Base-by-base conservation (phyloP, 2,888 invertebrate species). In the Andrena bicolor region DNA sequence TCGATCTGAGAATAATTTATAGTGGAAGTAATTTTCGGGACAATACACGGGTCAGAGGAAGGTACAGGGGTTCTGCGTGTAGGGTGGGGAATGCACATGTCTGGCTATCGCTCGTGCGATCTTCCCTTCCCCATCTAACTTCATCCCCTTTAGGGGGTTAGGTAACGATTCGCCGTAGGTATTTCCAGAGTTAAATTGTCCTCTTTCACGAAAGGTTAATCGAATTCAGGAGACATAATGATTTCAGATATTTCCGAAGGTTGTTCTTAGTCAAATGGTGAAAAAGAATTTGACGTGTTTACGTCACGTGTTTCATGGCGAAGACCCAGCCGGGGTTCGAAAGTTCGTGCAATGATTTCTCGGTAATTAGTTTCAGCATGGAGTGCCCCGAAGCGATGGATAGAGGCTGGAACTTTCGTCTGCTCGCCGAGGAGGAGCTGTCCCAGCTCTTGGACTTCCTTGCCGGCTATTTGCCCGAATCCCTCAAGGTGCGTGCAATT, bases 391-490 rank as follows among this genome's bases (percentile, higher is more conserved):
- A 91, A 87, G 92, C 90, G 88, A 89, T 92, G 87, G 91, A 93
- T 90, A 91, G 90, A 85, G 93, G 93, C 85, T 90, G 96, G 95
- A 96, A 97, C 96, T 98, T 98, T 95, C 97, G 97, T 96, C 96
- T 97, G 96, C 96, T 97, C 94, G 95, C 96, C 95, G 96, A 97
- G 95, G 96, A 97, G 94, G 97, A 98, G 95, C 96, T 97, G 95
- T 96, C 97, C 93, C 96, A 96, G 94, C 96, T 98, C 94, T 95
- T 97, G 94, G 96, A 97, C 94, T 95, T 96, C 94, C 96, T 98
- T 94, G 96, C 96, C 93, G 96, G 96, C 95, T 97, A 96, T 95
- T 95, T 97, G 95, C 97, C 98, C 93, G 97, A 97, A 95, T 97
- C 97, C 92, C 95, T 98, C 92, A 98, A 98, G 96, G 98, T 97